Base-by-base conservation (phyloP, 2,797 vertebrate species). In the Pitangus sulphuratus region DNA sequence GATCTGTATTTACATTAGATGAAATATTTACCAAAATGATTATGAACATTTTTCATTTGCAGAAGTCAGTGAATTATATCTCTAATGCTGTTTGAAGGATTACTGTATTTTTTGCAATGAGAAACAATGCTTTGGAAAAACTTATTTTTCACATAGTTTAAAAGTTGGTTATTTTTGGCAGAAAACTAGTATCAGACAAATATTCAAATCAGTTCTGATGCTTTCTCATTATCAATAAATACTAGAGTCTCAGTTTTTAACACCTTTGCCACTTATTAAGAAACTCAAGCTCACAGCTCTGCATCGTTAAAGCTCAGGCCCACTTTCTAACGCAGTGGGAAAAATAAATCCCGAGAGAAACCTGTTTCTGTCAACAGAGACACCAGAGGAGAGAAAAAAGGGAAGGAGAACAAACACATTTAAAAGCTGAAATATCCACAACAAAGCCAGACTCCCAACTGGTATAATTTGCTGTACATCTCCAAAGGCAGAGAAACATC, bases 1-100 rank as follows among this genome's bases (percentile, higher is more conserved):
- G 44, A 70, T 88, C 81, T 82, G 66, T 79, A 74, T 86, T 91
- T 86, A 70, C 37, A 91, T 51, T 70, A 92, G 90, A 90, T 81
- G 83, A 95, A 94, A 93, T 95, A 94, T 95, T 96, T 95, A 78
- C 85, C 37, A 70, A 93, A 95, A 90, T n/a, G 1, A 92, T 93
- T 89, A 86, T 51, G 83, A 78, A 77, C 7, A 50, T 87, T 93
- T 93, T 93, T 88, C 66, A 94, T 95, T 91, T 94, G 74, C 53
- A 48, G 84, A 88, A 92, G 62, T 68, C 74, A 88, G 87, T 88
- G 93, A 82, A 93, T 90, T 88, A 72, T 74, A 84, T 54, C 57
- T 62, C 87, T 91, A 84, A 92, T 14, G 8, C 56, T 64, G 11
- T 88, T 95, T 77, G 76, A 79, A 79, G 47, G 66, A 81, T 35